Evolutionary conservation across 2,797 vertebrate genomes (phyloP).

Genomic region (Pitangus sulphuratus): DNA sequence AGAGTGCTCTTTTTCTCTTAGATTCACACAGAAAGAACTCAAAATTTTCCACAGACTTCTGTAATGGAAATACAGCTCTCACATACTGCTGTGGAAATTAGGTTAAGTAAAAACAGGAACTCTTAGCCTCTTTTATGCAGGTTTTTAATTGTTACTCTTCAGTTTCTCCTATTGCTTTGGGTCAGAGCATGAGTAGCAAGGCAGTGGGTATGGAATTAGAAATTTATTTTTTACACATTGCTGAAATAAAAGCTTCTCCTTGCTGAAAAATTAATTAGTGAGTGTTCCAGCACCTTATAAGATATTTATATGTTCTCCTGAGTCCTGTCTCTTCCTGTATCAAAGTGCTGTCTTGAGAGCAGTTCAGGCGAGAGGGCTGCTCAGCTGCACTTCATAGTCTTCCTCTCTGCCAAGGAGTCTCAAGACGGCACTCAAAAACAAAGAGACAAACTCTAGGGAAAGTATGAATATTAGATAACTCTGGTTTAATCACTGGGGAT

Average conservation of each 20-base stretch:
- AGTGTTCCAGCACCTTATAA: constrained; percentile 71
- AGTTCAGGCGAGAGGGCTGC: constrained; percentile 45
- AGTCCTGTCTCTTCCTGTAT: constrained; percentile 59
- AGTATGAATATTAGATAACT: constrained; percentile 57
- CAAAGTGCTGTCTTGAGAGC: constrained; percentile 55
- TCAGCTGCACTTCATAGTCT: constrained; percentile 12
- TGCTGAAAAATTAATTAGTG: constrained; percentile 75
- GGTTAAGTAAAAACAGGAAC: background rate
- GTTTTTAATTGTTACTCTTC: background rate
- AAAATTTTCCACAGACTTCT: background rate
- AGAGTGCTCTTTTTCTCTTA: background rate
- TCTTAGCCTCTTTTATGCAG: background rate
- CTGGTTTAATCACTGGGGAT: constrained; percentile 27
- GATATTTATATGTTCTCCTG: constrained; percentile 70
- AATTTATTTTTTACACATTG: constrained; percentile 46
- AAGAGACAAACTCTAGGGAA: constrained; percentile 32
- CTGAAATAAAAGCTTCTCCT: constrained; percentile 70
- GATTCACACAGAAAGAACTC: background rate
- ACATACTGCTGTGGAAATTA: background rate
- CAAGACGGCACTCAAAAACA: constrained; percentile 19
- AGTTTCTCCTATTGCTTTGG: background rate
- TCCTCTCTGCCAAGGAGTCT: constrained; percentile 51
- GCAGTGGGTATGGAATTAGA: constrained; percentile 6
- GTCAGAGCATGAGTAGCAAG: background rate
- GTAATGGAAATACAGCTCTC: background rate